Evolutionary conservation across 30 jellyfish, hydroid and myxozoan genomes (phyloP).

Genomic region (Catostylus mosaicus): DNA sequence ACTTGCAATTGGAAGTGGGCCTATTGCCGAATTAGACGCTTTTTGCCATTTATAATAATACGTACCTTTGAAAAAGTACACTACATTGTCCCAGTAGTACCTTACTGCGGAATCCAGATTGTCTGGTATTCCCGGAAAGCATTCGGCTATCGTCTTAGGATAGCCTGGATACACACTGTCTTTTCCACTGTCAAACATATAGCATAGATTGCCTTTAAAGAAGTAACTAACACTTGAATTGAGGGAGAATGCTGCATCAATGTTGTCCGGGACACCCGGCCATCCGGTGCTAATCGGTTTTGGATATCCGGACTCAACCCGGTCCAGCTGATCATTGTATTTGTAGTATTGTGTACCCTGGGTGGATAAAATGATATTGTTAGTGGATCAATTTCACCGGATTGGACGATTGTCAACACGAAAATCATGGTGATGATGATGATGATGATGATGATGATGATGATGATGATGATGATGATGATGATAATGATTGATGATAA

Average conservation of each 20-base stretch:
- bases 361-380: too few relatives aligned
- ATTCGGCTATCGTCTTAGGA: constrained; percentile 67
- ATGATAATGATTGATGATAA: too few relatives aligned
- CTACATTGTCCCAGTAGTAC: constrained; percentile 66
- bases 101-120: constrained; percentile 79
- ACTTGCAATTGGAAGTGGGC: constrained; percentile 49
- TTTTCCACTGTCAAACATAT: constrained; percentile 51
- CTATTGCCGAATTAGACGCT: constrained; percentile 24
- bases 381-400: too few relatives aligned
- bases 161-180: constrained; percentile 63
- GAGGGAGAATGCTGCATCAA: constrained; percentile 89
- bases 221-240: constrained; percentile 62
- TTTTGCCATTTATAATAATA: constrained; percentile 60
- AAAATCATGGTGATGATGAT: too few relatives aligned
- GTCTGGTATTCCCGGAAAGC: constrained; percentile 78
- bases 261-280: constrained; percentile 83
- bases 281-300: constrained; percentile 69
- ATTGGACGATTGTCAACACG: too few relatives aligned
- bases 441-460: too few relatives aligned
- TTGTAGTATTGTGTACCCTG: constrained; percentile 80
- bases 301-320: constrained; percentile 77
- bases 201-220: constrained; percentile 71
- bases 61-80: constrained; percentile 73
- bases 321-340: constrained; percentile 64
- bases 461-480: too few relatives aligned